Evolutionary conservation across 2,888 invertebrate genomes (phyloP).

Genomic region (Catocala fraxini): DNA sequence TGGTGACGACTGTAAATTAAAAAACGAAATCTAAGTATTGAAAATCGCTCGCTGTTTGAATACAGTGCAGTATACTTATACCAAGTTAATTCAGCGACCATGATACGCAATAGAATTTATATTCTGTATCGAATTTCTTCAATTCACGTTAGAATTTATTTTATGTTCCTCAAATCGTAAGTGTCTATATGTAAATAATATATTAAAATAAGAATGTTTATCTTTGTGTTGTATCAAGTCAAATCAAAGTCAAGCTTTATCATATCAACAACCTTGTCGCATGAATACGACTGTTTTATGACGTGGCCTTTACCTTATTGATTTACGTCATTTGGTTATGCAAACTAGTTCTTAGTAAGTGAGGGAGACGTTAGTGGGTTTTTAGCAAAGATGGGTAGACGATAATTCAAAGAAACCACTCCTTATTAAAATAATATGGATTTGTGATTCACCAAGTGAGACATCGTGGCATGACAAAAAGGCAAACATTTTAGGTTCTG

Average conservation of each 20-base stretch:
- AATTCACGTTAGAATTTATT: neutral
- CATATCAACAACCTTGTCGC: slow-evolving; percentile 53
- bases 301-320: slow-evolving; percentile 48
- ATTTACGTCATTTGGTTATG: slow-evolving; percentile 49
- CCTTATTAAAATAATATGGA: neutral
- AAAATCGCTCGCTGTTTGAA: neutral
- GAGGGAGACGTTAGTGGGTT: slow-evolving; percentile 18
- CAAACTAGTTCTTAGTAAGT: slow-evolving; percentile 37
- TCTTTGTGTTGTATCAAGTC: slow-evolving; percentile 53
- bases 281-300: slow-evolving; percentile 42
- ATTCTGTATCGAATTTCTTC: slow-evolving; percentile 8
- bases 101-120: slow-evolving; percentile 15
- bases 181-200: neutral
- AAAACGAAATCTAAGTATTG: slow-evolving; percentile 5
- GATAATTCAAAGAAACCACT: slow-evolving; percentile 20
- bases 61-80: too few species aligned
- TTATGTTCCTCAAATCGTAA: neutral
- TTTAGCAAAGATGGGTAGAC: slow-evolving; percentile 23
- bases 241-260: slow-evolving; percentile 69
- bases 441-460: slow-evolving; percentile 21
- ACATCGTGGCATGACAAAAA: slow-evolving; percentile 8
- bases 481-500: slow-evolving; percentile 3
- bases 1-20: slow-evolving; percentile 22
- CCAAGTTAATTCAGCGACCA: neutral
- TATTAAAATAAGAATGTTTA: slow-evolving; percentile 19